Evolutionary conservation across 2,113 vertebrate species (phyloP), one percentile per base, ranked within the genome.

Genomic region (Psophia crepitans): DNA sequence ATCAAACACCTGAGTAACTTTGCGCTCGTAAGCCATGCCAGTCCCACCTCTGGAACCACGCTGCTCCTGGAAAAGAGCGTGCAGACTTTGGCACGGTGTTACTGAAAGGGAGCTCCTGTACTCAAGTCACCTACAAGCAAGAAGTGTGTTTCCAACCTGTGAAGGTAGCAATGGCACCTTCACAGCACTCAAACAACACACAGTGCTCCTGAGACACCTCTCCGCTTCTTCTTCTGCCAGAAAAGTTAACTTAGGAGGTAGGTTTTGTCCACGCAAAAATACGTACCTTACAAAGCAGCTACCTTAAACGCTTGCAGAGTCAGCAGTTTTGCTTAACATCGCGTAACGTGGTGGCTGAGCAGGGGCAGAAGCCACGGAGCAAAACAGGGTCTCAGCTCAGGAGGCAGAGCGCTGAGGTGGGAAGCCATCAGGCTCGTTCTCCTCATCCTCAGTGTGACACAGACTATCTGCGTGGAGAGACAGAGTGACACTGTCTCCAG

Each of bases 341-440:
- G 41, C 30, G 3, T 1, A 28, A 7, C 0, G 1, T 20, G 7
- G 57, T 5, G 14, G 76, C 58, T 74, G 44, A 35, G 44, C 0
- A 0, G 7, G 23, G 28, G 33, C 14, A 61, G 77, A 66, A 84
- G 30, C 33, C 4, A 5, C 2, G 2, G 39, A 63, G 12, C 15
- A 58, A 63, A 91, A 49, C 12, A 24, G 35, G 5, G 14, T 43
- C 68, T 53, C 41, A 14, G 2, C 3, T 26, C 18, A 12, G n/a
- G 44, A 77, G 65, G 12, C 22, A 32, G 27, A 73, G 63, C 2
- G 0, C 33, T 44, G 81, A 22, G 46, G 14, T 74, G 66, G 20
- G 83, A 82, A 88, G 12, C 26, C 53, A 28, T 16, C 66, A 61
- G 75, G 76, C 3, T 13, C 53, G 37, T 27, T 35, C 69, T 79